A percentile compares a stretch with the other conserved stretches of the same genome.
Evolutionary conservation across 2,888 invertebrate species (phyloP).

Genomic region (Lasius fuliginosus): DNA sequence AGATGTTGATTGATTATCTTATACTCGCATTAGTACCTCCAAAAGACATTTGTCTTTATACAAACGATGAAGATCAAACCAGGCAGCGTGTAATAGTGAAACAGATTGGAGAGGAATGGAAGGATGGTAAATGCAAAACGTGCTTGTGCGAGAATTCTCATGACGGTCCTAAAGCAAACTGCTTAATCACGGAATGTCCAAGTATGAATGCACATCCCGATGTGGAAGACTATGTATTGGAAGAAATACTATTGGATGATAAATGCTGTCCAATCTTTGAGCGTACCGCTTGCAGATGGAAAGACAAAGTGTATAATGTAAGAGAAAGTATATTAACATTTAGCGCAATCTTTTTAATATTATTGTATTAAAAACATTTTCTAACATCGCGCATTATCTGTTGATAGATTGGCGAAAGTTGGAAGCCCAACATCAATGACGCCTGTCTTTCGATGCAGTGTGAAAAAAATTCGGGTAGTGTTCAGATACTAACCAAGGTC

Average conservation of each 20-base stretch:
- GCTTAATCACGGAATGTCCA: constrained; percentile 88
- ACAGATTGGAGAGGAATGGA: constrained; percentile 88
- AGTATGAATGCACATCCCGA: constrained; percentile 85
- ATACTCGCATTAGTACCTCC: constrained; percentile 87
- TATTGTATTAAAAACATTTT: constrained; percentile 4
- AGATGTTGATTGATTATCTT: constrained; percentile 4
- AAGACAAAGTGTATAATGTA: constrained; percentile 79
- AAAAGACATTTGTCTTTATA: constrained; percentile 89
- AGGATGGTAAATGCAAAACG: constrained; percentile 90
- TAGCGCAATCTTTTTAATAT: not conserved
- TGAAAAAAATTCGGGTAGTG: constrained; percentile 65
- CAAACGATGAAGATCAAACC: constrained; percentile 83
- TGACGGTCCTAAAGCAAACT: constrained; percentile 85
- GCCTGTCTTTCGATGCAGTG: constrained; percentile 79
- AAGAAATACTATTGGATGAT: constrained; percentile 87
- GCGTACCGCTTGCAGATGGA: constrained; percentile 88
- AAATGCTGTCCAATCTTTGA: constrained; percentile 90
- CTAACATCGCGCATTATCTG: not conserved
- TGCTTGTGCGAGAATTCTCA: constrained; percentile 88
- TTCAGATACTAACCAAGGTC: constrained; percentile 71
- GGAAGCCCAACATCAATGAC: constrained; percentile 78
- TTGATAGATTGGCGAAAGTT: constrained; percentile 76
- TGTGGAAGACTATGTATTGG: constrained; percentile 88
- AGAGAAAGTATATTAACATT: constrained; percentile 34
- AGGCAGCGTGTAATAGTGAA: constrained; percentile 59